Base-by-base conservation (phyloP, 1,140 invertebrate genomes). In the Drosophila arawakana region DNA sequence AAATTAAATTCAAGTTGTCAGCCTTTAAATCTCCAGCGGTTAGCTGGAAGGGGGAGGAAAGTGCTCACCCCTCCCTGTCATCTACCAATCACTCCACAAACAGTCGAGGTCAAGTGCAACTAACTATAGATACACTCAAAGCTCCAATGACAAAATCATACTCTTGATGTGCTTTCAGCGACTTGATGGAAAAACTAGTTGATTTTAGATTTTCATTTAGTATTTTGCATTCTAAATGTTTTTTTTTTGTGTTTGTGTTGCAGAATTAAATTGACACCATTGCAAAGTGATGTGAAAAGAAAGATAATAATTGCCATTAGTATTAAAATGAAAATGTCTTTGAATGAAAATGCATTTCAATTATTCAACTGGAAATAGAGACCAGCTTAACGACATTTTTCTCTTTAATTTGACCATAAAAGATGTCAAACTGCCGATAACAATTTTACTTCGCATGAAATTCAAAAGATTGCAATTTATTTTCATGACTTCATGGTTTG, bases 51-150 rank as follows among this genome's bases (percentile, higher is more conserved):
- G 39, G 39, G 10, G 2, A 41, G 4, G 4, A 11, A 30, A 6
- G 25, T 30, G 6, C 6, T 30, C 3, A 30, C 25, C 39, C 4
- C 39, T 4, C 21, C 25, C 49, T 18, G 10, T 6, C 49, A 50
- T 30, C 34, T 9, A 11, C 25, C 55, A 8, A 13, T 30, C 41
- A 6, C 3, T 21, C n/a, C 6, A 9, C 10, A 13, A 50, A 18
- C 11, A 25, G 54, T 34, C 46, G 50, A 77, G 81, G 81, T 80
- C 74, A 67, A 67, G 73, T 70, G 77, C 76, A 67, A 54, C 49
- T n/a, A 15, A 50, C 21, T 25, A n/a, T 30, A 62, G 6, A 44
- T 18, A 1, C 18, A 57, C 47, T 73, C 60, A 54, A 43, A 66
- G 49, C 57, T 18, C 35, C 75, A 82, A 73, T 66, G 68, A 65